Evolutionary conservation across 2,797 vertebrate genomes (phyloP), one percentile per base, ranked within the genome.

Genomic region (Denticeps clupeoides): DNA sequence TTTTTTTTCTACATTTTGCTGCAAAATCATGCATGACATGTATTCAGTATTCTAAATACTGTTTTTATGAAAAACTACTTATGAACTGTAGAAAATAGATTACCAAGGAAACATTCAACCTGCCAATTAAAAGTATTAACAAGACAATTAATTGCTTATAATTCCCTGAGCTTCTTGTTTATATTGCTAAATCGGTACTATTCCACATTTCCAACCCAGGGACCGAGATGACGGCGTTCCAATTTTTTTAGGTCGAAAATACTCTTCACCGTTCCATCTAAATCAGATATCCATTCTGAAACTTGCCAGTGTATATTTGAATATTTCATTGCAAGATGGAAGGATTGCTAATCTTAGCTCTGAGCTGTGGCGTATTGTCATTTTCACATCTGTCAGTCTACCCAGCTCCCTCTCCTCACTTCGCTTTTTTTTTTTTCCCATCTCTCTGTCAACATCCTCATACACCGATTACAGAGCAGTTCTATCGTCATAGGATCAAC

Each of bases 291-390:
- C 70, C 72, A 77, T 80, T 65, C 45, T 50, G 45, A 37, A 24
- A 44, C 63, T 69, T 53, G 58, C 70, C 71, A 69, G 67, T 63
- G 53, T 71, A 60, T 64, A 74, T 79, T 82, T 86, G 75, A 84
- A 86, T 86, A 82, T 85, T 85, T 86, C 77, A 85, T 85, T 75
- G 68, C n/a, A 77, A 83, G 79, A 84, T 74, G 76, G 81, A 85
- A 84, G 81, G 80, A 83, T 77, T 79, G 79, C 82, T 86, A 85
- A 86, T 85, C 84, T 85, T 83, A 83, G 82, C 82, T 80, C 75
- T 71, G 64, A 83, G 79, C 79, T 71, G 72, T 73, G 72, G 72
- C 71, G 59, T 80, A 83, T 80, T 83, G 82, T 83, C 81, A 80
- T 82, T 83, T 82, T 81, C 71, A 64, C 73, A 78, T 78, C 77